Conservation (phyloP, 1,140 invertebrate genomes). For the Magallana ariakensis region DNA sequence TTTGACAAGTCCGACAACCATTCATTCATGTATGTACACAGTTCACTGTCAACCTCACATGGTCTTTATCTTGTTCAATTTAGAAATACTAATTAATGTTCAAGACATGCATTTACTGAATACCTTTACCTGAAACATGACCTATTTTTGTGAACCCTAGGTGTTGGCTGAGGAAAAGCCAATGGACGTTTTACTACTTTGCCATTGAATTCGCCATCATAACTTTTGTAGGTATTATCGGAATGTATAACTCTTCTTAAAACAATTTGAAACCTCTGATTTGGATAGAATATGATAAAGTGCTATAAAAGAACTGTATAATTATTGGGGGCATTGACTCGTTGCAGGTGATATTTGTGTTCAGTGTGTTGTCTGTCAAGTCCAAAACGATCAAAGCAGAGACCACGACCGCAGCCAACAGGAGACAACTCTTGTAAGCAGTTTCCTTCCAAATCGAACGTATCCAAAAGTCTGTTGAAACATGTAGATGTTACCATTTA, state of each 20-base stretch:
- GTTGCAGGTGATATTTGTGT: conserved; percentile 3
- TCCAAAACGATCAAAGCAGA: not conserved
- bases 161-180: conserved; percentile 57
- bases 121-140: no score
- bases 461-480: no score
- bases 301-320: no score
- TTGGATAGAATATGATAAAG: no score
- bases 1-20: conserved; percentile 4
- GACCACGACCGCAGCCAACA: not conserved
- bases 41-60: no score
- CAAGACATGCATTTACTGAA: no score
- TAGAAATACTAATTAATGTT: no score
- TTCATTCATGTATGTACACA: conserved; percentile 7
- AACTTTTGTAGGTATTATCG: conserved; percentile 51
- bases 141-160: conserved; percentile 44
- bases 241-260: no score
- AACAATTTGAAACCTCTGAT: no score
- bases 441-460: no score
- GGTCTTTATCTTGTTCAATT: no score
- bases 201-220: conserved; percentile 55
- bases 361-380: not conserved
- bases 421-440: not conserved
- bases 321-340: not conserved
- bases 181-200: conserved; percentile 62
- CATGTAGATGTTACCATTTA: no score